phyloP scores from a whole-genome alignment of 2,113 vertebrate species.

The Strix aluco region DNA sequence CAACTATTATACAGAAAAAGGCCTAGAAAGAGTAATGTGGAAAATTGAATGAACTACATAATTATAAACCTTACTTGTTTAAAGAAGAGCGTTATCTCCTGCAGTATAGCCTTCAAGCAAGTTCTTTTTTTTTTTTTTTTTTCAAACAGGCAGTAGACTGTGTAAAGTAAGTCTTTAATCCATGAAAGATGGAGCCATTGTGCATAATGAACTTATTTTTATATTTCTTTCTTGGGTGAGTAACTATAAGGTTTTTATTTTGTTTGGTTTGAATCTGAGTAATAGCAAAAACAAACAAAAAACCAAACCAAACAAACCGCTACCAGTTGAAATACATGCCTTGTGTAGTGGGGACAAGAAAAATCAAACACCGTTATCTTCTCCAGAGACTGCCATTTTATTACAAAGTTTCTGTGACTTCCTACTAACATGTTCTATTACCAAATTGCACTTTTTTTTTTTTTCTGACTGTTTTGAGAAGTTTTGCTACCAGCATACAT shows the following conservation, averaged over 20 bases:
- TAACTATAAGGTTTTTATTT: neutral
- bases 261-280: neutral
- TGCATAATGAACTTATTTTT: neutral
- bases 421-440: neutral
- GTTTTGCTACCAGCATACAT: neutral
- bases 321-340: neutral
- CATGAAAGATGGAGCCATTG: neutral
- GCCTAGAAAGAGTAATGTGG: neutral
- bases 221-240: neutral
- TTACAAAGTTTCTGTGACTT: neutral
- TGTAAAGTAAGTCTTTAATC: neutral
- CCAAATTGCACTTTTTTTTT: neutral
- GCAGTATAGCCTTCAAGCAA: neutral
- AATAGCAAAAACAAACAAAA: neutral
- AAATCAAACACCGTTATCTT: neutral
- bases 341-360: neutral
- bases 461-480: neutral
- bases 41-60: neutral
- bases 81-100: neutral
- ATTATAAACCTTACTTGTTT: neutral
- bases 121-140: neutral
- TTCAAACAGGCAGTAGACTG: neutral
- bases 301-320: neutral
- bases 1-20: neutral
- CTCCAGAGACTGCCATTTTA: neutral